Base-by-base conservation (phyloP, 2,113 vertebrate species). In the Chascanopsetta lugubris region DNA sequence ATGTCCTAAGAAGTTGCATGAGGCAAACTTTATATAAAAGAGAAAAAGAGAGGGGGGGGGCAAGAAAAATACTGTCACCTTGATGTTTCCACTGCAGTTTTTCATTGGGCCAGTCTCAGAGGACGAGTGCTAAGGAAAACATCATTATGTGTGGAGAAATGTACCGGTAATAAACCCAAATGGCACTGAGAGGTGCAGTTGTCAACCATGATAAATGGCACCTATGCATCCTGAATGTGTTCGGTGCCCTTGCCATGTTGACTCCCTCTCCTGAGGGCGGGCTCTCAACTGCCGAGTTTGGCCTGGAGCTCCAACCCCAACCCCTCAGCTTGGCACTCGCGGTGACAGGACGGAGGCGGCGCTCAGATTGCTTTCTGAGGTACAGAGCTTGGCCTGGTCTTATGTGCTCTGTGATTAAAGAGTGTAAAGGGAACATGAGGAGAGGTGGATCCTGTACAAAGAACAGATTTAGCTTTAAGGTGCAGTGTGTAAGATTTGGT, bases 81-180 rank as follows among this genome's bases (percentile, higher is more conserved):
- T 88, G 86, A 79, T 88, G 77, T 83, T 87, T 83, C 78, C 29
- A 43, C 66, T 62, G 75, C 82, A 85, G 85, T 84, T 85, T 90
- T 86, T 88, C 80, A 90, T 71, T 72, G 75, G 63, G 76, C 72
- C 61, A 56, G 72, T 84, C 88, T 87, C 85, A 72, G 79, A 88
- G 88, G 89, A 89, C 75, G 71, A 76, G 76, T 63, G 72, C 79
- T 83, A 84, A 90, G 79, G 81, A 87, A 91, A 88, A 86, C 88
- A 86, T 87, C 86, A 89, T 91, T 89, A 90, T 82, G 75, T 85
- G 83, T 70, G 79, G 68, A 85, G 77, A 85, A 90, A 89, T 88
- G 87, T 89, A 78, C 87, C 57, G 34, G 81, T 87, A 92, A 91
- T 91, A 91, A 89, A 89, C 84, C 87, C 86, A 92, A 90, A 92